These are phyloP conservation scores for Tigriopus japonicus DNA, from an alignment of 1,140 invertebrate species.

Conservation along the genomic window DNA sequence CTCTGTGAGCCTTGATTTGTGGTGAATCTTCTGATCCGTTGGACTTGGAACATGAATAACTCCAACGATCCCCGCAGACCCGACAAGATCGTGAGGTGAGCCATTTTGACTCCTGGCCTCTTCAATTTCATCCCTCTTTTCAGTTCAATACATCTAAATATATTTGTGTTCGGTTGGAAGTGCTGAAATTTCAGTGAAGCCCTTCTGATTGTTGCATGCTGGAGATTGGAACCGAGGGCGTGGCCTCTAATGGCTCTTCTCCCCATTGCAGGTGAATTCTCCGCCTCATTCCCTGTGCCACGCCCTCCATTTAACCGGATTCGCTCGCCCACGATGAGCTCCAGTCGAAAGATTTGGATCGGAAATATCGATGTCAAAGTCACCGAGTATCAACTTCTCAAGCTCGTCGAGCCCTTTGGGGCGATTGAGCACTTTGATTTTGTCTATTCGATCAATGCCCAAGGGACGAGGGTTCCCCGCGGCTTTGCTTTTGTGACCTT, in stretches of 20 bases:
- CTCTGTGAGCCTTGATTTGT: no score
- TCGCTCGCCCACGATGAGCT: not conserved
- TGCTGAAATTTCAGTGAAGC: not conserved
- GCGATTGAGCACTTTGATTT: not conserved
- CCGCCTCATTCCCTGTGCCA: no score
- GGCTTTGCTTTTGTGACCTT: not conserved
- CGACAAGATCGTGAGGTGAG: not conserved
- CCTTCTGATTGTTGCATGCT: not conserved
- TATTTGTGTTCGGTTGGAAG: not conserved
- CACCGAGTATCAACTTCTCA: not conserved
- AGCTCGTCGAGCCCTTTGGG: not conserved
- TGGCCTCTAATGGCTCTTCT: no score
- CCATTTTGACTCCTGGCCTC: not conserved
- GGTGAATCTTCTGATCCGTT: no score
- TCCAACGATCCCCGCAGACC: not conserved
- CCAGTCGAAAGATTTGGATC: not conserved
- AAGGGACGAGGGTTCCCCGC: not conserved
- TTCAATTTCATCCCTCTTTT: no score
- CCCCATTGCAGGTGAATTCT: no score
- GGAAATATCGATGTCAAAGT: not conserved
- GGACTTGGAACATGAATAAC: not conserved
- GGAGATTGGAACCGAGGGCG: not conserved
- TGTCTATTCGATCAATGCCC: not conserved
- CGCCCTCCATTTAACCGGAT: no score
- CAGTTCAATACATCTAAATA: no score